Percentiles rank a stretch among this genome's conserved stretches.
These are phyloP conservation scores for Melikaiella ostensackeni DNA, from an alignment of 2,888 invertebrate genomes.

Conservation along the genomic window DNA sequence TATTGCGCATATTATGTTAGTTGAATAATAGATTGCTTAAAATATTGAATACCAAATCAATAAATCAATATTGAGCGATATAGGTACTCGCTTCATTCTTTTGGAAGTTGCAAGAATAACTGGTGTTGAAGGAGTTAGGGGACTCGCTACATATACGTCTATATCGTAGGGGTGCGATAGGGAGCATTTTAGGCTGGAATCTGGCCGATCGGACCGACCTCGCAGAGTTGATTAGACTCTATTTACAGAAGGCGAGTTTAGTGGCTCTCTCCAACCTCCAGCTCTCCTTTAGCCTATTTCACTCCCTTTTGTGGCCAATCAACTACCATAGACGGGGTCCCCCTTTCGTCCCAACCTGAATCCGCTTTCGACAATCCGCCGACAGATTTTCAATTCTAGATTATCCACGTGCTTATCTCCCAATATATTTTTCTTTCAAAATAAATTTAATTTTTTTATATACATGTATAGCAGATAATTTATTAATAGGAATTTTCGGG, in stretches of 20 bases:
- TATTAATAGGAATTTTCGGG: no score
- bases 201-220: conserved; percentile 74
- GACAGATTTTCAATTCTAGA: conserved; percentile 40
- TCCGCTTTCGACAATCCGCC: conserved; percentile 25
- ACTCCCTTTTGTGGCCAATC: conserved; percentile 76
- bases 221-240: conserved; percentile 76
- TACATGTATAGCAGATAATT: no score
- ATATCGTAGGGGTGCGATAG: conserved; percentile 51
- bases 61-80: not conserved
- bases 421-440: not conserved
- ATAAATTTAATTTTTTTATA: not conserved
- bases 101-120: conserved; percentile 27
- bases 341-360: not conserved
- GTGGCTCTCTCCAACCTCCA: conserved; percentile 60
- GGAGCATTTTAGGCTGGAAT: conserved; percentile 70
- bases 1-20: no score
- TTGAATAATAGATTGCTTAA: no score
- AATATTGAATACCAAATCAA: no score
- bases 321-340: conserved; percentile 70
- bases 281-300: conserved; percentile 67
- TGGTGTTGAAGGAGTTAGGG: conserved; percentile 52
- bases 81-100: not conserved
- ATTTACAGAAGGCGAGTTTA: conserved; percentile 75
- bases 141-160: conserved; percentile 28
- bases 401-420: conserved; percentile 22